phyloP scores from a whole-genome alignment of 2,888 invertebrate species.

The Prenolepis imparis region DNA sequence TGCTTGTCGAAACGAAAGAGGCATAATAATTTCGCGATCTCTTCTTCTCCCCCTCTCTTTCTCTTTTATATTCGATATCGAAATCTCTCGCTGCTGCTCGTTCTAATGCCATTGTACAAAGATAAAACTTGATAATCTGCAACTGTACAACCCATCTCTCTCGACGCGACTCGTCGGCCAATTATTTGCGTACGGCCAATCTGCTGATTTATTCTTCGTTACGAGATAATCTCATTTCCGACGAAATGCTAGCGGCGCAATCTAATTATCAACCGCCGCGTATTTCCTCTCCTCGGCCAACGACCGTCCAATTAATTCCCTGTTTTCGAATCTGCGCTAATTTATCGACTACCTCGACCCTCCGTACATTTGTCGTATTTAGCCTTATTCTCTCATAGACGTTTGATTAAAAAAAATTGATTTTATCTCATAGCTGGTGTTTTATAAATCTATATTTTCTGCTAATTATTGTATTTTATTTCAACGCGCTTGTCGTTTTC shows the following conservation, averaged over 20 bases:
- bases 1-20: constrained; percentile 36
- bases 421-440: neutral
- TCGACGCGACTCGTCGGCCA: constrained; percentile 7
- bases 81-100: neutral
- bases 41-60: constrained; percentile 58
- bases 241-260: constrained; percentile 60
- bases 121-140: constrained; percentile 66
- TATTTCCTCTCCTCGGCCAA: constrained; percentile 70
- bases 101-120: constrained; percentile 42
- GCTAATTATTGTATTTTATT: neutral
- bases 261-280: constrained; percentile 55
- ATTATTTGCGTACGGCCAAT: constrained; percentile 63
- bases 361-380: constrained; percentile 26
- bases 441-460: constrained; percentile 9
- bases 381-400: constrained; percentile 7
- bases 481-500: neutral
- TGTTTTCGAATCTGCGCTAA: constrained; percentile 40
- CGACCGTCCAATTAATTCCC: constrained; percentile 57
- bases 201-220: constrained; percentile 56
- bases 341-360: constrained; percentile 28
- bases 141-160: constrained; percentile 66
- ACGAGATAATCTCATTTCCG: constrained; percentile 66
- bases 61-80: constrained; percentile 41
- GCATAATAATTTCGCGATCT: constrained; percentile 45
- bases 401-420: constrained; percentile 28